phyloP scores from a whole-genome alignment of 2,113 vertebrate species.

The Microcebus griseorufus region DNA sequence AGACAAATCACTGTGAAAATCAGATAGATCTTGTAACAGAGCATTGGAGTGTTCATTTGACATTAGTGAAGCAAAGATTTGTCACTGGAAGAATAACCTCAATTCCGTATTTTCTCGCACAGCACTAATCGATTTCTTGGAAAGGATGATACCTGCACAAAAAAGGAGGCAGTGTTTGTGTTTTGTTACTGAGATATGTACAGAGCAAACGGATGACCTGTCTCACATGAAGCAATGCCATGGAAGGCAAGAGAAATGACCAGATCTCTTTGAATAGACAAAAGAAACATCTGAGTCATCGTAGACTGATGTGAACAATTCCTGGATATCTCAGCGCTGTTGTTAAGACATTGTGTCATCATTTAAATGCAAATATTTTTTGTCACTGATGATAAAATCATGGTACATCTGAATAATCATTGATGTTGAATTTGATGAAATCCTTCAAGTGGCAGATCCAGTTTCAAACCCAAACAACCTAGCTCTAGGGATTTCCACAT shows the following conservation, averaged over 20 bases:
- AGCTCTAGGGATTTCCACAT: background rate
- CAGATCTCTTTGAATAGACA: background rate
- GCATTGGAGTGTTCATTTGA: background rate
- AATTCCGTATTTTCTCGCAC: background rate
- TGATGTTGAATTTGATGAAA: background rate
- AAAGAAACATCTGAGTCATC: background rate
- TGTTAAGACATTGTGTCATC: background rate
- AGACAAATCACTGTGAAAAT: background rate
- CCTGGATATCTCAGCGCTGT: background rate
- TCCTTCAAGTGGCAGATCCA: constrained; percentile 17
- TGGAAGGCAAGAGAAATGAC: background rate
- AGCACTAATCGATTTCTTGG: background rate
- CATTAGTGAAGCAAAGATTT: background rate
- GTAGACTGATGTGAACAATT: background rate
- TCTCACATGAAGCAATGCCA: background rate
- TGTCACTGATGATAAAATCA: constrained; percentile 34
- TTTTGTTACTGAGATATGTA: background rate
- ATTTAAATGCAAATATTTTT: background rate
- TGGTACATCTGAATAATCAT: background rate
- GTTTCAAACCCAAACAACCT: background rate
- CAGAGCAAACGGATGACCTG: background rate
- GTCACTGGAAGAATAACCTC: background rate
- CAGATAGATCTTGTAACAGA: background rate
- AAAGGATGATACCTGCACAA: background rate
- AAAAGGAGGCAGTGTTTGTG: background rate